phyloP scores from a whole-genome alignment of 2,113 vertebrate species.

The Gracilinanus agilis region DNA sequence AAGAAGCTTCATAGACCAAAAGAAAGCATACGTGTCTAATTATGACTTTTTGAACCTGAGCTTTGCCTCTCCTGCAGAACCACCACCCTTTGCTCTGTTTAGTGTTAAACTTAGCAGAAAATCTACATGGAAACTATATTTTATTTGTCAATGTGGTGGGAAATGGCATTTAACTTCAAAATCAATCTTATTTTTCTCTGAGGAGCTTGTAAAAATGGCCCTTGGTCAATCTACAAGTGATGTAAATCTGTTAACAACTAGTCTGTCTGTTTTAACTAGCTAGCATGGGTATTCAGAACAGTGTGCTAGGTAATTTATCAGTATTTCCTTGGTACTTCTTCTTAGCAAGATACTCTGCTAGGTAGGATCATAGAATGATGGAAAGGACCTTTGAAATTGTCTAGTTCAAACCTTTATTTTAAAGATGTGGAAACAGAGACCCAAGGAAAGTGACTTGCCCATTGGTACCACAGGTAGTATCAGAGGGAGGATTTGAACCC shows the following conservation, averaged over 20 bases:
- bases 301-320: background rate
- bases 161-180: background rate
- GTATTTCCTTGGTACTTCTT: background rate
- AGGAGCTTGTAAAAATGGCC: background rate
- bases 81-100: background rate
- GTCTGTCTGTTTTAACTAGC: background rate
- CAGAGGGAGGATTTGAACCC: background rate
- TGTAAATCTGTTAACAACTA: background rate
- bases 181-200: background rate
- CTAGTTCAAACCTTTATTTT: background rate
- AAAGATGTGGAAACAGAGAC: background rate
- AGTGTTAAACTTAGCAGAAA: background rate
- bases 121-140: background rate
- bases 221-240: background rate
- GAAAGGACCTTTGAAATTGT: background rate
- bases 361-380: background rate
- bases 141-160: background rate
- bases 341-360: background rate
- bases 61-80: background rate
- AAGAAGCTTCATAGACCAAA: background rate
- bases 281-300: background rate
- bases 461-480: background rate
- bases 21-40: background rate
- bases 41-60: background rate
- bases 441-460: background rate